Evolutionary conservation across 2,797 vertebrate species (phyloP), one percentile per base, ranked within the genome.

Genomic region (Crocodylus rhombifer): DNA sequence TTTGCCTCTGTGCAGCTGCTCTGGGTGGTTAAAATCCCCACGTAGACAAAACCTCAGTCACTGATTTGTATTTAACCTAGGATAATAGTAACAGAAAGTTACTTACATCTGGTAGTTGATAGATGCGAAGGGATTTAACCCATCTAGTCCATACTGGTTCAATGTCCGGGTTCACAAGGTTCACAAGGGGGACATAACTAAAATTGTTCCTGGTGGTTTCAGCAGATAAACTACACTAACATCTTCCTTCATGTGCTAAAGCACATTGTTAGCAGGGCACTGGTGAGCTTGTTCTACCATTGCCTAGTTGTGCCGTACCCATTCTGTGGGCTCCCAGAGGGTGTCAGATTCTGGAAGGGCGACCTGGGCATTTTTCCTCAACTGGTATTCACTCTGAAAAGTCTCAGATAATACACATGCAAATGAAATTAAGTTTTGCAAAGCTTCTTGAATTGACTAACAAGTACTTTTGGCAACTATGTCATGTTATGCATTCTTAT

Each of bases 131-230:
- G 14, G 6, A n/a, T 5, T 86, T 84, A 28, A 36, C 71, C 20
- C 20, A 21, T 4, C 4, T 58, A 63, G 0, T 85, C 82, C 16
- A 58, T 57, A 63, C 64, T 78, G n/a, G 77, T n/a, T 3, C 7
- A 76, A 9, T 18, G 75, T 18, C 23, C 8, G 23, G 7, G 13
- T 51, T 51, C 42, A 42, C 36, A 42, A 42, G 7, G 36, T 42
- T 86, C 63, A 79, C 69, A 62, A 62, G 5, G 8, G 56, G 51
- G 20, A 56, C 80, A 36, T 56, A 87, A 65, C 23, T 73, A 65
- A 2, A 77, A 13, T 36, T 87, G 84, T 88, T 92, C 12, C 51
- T 69, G 17, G 2, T 91, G 42, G 8, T 90, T 91, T 93, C 65
- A 79, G 89, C 76, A 56, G 20, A 62, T 69, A 79, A 77, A 61